Evolutionary conservation across 1,140 invertebrate species (phyloP), one percentile per base, ranked within the genome.

Genomic region (Eueides isabella): DNA sequence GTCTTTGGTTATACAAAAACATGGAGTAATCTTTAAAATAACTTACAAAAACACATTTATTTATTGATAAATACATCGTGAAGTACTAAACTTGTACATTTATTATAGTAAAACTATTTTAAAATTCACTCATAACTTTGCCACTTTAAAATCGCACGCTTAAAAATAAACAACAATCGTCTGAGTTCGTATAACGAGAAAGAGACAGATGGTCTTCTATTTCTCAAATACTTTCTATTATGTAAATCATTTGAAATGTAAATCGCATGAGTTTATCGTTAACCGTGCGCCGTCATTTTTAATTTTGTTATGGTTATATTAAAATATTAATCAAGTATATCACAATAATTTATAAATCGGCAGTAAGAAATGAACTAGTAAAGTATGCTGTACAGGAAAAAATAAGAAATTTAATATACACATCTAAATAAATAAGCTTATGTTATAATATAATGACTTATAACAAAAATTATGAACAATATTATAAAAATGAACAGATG

Each of bases 1-100:
- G 90, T 92, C 90, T 92, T 92, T 92, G 88, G 88, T 91, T 90
- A 92, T 92, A 92, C 87, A 92, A 91, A 92, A 92, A 91, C 90
- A 92, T 86, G 85, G 86, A 91, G 84, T 90, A 90, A 90, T 91
- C 81, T 87, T 91, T 89, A 90, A 92, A 92, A 92, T 90, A 92
- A 92, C 82, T 91, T 91, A 92, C 89, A 91, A 92, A 88, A 80
- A 87, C 89, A 90, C 89, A 90, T 90, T 88, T 86, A 90, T 89
- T 85, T 87, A 85, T 86, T 87, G 77, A 85, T 89, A 89, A 90
- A 91, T 90, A 90, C 85, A 86, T 81, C 76, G 81, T 89, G 88
- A 89, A 82, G 85, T 77, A 81, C 86, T 90, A 90, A 88, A 87
- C 74, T 91, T 92, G 88, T 91, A 92, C 88, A 89, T 85, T 83